A percentile compares a stretch with the other conserved stretches of the same genome.
Evolutionary conservation across 2,888 invertebrate species (phyloP).

Genomic region (Aphidius colemani): DNA sequence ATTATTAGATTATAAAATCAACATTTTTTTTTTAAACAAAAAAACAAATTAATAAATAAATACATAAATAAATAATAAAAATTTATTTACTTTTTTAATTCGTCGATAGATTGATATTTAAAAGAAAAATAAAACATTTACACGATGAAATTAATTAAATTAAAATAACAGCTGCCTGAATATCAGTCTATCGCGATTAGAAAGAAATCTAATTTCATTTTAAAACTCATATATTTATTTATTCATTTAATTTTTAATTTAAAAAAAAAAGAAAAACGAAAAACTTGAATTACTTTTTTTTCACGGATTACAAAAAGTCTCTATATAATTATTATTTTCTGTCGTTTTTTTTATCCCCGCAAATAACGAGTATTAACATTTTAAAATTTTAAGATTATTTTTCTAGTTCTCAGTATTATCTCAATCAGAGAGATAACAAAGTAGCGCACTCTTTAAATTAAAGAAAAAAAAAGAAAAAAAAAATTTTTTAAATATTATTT

Average conservation of each 20-base stretch:
- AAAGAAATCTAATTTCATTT: constrained; percentile 4
- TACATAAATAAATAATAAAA: constrained; percentile 26
- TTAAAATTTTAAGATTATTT: constrained; percentile 5
- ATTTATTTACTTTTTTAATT: too few species aligned
- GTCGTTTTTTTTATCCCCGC: background rate
- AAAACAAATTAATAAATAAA: background rate
- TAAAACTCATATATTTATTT: too few species aligned
- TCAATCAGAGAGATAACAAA: background rate
- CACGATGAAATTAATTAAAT: too few species aligned
- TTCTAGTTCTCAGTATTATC: constrained; percentile 2
- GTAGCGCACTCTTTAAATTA: constrained; percentile 4
- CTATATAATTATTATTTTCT: background rate
- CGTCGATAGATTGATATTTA: too few species aligned
- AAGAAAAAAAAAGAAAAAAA: background rate
- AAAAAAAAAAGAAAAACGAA: too few species aligned
- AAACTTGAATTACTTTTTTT: background rate
- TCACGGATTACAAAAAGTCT: background rate
- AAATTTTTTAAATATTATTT: background rate
- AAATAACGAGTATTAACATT: background rate
- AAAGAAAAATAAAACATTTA: too few species aligned
- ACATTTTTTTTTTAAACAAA: too few species aligned
- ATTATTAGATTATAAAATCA: too few species aligned
- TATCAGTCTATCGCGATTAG: constrained; percentile 28
- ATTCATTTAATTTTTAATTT: background rate
- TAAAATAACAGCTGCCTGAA: constrained; percentile 32